phyloP scores from a whole-genome alignment of 2,888 invertebrate species.

The Drosophila sordidapex region DNA sequence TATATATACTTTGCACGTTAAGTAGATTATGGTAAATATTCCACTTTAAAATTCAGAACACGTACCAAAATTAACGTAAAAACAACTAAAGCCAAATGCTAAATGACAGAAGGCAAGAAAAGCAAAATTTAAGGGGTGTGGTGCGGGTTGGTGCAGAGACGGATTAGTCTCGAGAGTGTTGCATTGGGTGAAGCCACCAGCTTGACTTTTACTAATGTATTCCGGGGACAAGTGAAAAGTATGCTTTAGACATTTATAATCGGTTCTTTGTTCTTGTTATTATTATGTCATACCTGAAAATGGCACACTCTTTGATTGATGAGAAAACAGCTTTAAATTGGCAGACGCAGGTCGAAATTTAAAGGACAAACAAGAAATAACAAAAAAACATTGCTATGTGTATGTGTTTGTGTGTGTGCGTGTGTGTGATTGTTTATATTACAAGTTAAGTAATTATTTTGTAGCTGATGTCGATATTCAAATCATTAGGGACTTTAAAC shows the following conservation, averaged over 20 bases:
- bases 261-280: conserved; percentile 1
- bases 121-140: not conserved
- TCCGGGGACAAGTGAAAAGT: conserved; percentile 2
- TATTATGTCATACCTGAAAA: conserved; percentile 3
- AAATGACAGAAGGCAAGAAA: conserved; percentile 2
- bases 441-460: not conserved
- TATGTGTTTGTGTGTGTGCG: not conserved
- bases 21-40: conserved; percentile 7
- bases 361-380: too few species aligned
- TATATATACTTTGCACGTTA: conserved; percentile 1
- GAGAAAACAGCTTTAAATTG: not conserved
- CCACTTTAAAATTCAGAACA: conserved; percentile 16
- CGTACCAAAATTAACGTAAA: conserved; percentile 23
- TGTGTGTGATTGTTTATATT: not conserved
- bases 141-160: not conserved
- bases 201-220: conserved; percentile 4
- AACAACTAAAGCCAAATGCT: conserved; percentile 14
- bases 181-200: conserved; percentile 1
- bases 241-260: conserved; percentile 15
- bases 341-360: not conserved
- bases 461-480: not conserved
- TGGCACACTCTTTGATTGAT: conserved; percentile 4
- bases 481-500: not conserved
- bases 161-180: not conserved
- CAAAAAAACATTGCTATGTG: not conserved